Conservation (phyloP, 2,888 invertebrate species). For the Trissolcus brochymenae region DNA sequence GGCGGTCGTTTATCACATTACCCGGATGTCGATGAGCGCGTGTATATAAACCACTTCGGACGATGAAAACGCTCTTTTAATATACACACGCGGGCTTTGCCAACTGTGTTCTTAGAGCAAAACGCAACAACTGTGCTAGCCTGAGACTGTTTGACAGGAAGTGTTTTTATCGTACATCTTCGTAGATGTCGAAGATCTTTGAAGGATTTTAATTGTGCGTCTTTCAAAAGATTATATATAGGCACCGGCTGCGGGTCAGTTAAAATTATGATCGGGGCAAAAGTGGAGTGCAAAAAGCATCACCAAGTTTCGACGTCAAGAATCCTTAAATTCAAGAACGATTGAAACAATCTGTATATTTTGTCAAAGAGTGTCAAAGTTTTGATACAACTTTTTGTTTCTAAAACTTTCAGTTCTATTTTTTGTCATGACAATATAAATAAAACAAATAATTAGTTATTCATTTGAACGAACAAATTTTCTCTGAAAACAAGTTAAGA, state of each 20-base stretch:
- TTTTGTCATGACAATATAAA: no score
- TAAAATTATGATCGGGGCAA: constrained; percentile 6
- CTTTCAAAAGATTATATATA: constrained; percentile 29
- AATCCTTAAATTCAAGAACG: no score
- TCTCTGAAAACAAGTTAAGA: no score
- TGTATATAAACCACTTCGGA: constrained; percentile 19
- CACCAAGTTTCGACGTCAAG: no score
- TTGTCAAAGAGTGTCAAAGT: no score
- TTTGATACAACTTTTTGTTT: no score
- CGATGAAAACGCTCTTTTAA: constrained; percentile 31
- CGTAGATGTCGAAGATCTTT: constrained; percentile 34
- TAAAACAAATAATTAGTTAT: no score
- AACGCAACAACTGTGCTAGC: constrained; percentile 34
- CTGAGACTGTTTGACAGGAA: constrained; percentile 31
- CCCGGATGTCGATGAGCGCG: constrained; percentile 8
- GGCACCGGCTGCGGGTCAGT: constrained; percentile 24
- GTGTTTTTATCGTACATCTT: constrained; percentile 34
- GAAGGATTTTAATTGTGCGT: constrained; percentile 32
- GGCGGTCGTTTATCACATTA: constrained; percentile 12
- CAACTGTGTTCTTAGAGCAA: constrained; percentile 23
- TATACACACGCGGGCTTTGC: constrained; percentile 29
- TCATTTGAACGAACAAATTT: no score
- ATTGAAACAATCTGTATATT: no score
- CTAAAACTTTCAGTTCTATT: no score
- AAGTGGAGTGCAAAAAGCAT: no score